Evolutionary conservation across 1,140 invertebrate species (phyloP).

Genomic region (Thaumetopoea pityocampa): DNA sequence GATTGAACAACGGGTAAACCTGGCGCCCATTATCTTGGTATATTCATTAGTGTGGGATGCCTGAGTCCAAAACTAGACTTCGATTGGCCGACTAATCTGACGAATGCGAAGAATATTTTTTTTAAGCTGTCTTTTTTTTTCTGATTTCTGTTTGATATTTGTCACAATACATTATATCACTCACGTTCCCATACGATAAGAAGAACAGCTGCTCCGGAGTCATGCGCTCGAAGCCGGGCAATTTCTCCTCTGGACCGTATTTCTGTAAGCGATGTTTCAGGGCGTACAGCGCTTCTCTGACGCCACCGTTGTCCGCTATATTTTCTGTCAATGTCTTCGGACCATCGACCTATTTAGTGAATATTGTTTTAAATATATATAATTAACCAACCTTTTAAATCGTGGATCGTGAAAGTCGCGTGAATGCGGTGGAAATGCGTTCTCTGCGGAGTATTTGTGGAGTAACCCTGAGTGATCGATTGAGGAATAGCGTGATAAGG

Average conservation of each 20-base stretch:
- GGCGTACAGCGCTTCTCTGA: conserved; percentile 87
- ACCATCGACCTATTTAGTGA: conserved; percentile 82
- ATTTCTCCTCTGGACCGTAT: conserved; percentile 77
- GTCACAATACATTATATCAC: conserved; percentile 29
- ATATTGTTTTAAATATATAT: neutral
- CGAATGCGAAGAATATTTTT: too few relatives aligned
- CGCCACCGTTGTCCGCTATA: conserved; percentile 93
- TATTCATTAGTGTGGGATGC: too few relatives aligned
- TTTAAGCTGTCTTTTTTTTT: too few relatives aligned
- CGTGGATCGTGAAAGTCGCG: neutral
- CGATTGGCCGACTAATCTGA: too few relatives aligned
- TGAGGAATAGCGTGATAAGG: too few relatives aligned
- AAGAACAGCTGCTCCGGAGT: conserved; percentile 92
- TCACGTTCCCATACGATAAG: conserved; percentile 90
- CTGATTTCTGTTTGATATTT: too few relatives aligned
- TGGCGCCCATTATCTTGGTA: too few relatives aligned
- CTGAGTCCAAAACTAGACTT: too few relatives aligned
- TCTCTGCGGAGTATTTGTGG: too few relatives aligned
- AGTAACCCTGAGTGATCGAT: too few relatives aligned
- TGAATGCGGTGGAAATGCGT: too few relatives aligned
- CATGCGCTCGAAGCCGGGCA: conserved; percentile 87
- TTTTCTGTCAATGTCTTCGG: conserved; percentile 90
- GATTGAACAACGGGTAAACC: too few relatives aligned
- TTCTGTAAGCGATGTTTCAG: conserved; percentile 80
- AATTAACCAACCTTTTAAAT: neutral